These are phyloP conservation scores for Furnarius figulus DNA, from an alignment of 2,113 vertebrate species.

Conservation along the genomic window DNA sequence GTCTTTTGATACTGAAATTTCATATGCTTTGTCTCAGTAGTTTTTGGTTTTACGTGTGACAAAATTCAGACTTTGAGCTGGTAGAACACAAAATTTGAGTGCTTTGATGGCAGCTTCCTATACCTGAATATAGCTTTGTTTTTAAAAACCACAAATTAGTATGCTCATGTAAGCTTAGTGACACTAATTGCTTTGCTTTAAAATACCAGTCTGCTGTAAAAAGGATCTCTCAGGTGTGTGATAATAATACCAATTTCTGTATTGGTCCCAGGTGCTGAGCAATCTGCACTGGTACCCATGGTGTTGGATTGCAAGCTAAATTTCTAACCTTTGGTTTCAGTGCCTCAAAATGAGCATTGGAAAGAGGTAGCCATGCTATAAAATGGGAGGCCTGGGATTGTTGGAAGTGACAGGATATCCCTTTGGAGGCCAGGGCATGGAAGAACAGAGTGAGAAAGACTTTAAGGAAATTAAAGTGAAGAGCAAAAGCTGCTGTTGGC, in stretches of 20 bases:
- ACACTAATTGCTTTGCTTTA: slow-evolving; percentile 20
- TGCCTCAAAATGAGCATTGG: neutral
- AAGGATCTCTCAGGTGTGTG: neutral
- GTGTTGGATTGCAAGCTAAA: neutral
- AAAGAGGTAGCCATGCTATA: neutral
- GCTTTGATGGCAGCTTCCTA: neutral
- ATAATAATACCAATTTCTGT: neutral
- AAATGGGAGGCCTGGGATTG: neutral
- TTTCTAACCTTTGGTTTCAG: neutral
- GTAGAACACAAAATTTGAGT: neutral
- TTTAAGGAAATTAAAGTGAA: neutral
- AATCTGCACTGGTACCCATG: neutral
- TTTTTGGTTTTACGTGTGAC: neutral
- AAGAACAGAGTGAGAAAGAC: neutral
- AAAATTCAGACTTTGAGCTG: neutral
- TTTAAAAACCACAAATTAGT: neutral
- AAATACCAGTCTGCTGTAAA: slow-evolving; percentile 19
- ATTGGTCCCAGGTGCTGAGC: neutral
- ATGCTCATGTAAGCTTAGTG: neutral
- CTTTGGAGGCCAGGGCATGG: neutral
- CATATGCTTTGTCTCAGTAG: neutral
- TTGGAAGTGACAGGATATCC: neutral
- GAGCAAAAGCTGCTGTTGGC: neutral
- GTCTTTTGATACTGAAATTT: neutral
- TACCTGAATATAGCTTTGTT: neutral